phyloP scores from a whole-genome alignment of 2,797 vertebrate genomes.

The Falco novaeseelandiae region DNA sequence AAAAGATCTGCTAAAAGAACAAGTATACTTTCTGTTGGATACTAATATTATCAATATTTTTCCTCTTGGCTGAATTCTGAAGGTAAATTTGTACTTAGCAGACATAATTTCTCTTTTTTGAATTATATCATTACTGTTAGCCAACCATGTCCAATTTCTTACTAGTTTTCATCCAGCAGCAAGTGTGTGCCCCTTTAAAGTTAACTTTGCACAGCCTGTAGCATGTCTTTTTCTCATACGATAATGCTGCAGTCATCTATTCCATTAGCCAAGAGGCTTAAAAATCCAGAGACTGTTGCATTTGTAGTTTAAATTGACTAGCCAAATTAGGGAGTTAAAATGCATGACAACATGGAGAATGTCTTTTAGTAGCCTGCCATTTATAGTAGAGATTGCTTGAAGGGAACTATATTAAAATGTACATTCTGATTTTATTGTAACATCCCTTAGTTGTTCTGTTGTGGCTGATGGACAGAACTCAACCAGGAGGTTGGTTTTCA shows the following conservation, averaged over 20 bases:
- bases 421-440: neutral
- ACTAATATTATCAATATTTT: neutral
- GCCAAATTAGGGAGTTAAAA: slow-evolving; percentile 45
- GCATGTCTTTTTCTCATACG: neutral
- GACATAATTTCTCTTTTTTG: neutral
- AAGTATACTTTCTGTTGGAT: neutral
- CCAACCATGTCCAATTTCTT: neutral
- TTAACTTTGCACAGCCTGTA: slow-evolving; percentile 4
- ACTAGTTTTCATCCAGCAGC: neutral
- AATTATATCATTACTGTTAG: slow-evolving; percentile 11
- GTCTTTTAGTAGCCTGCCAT: neutral
- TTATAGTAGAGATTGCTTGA: neutral
- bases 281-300: neutral
- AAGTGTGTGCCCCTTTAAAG: neutral
- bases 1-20: neutral
- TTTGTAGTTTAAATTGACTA: slow-evolving; percentile 1
- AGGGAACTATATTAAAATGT: neutral
- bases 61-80: neutral
- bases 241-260: neutral
- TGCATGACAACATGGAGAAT: neutral
- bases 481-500: neutral
- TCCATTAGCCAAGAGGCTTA: neutral
- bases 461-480: neutral
- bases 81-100: slow-evolving; percentile 32
- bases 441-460: neutral